Evolutionary conservation across 2,888 invertebrate genomes (phyloP).

Genomic region (Nephrotoma flavescens): DNA sequence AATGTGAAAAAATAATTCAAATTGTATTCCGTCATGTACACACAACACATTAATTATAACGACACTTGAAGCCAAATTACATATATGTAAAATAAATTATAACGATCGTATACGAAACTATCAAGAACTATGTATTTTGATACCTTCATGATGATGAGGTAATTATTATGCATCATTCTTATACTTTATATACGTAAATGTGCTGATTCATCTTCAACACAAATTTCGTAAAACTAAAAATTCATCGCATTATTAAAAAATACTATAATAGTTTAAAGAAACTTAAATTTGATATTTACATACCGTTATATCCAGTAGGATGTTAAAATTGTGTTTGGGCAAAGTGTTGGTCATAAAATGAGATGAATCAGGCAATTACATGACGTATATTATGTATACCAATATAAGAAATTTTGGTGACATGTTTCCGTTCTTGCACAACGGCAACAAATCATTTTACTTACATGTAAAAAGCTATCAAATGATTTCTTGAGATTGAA

Average conservation of each 20-base stretch:
- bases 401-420: not conserved
- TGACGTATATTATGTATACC: not conserved
- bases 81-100: not conserved
- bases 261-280: not conserved
- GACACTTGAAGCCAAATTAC: not conserved
- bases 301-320: not conserved
- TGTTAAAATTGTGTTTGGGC: not conserved
- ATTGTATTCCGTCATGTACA: not conserved
- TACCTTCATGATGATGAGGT: not conserved
- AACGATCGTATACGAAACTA: not conserved
- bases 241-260: not conserved
- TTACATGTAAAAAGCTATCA: not conserved
- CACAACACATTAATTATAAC: not conserved
- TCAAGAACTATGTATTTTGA: not conserved
- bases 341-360: not conserved
- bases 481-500: not conserved
- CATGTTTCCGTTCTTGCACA: not conserved
- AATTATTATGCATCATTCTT: not conserved
- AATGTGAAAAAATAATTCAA: not conserved
- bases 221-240: not conserved
- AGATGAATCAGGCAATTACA: not conserved
- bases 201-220: not conserved
- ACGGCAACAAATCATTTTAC: not conserved
- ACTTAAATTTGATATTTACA: not conserved
- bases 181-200: not conserved